Evolutionary conservation across 2,113 vertebrate species (phyloP).

Genomic region (Pedionomus torquatus): DNA sequence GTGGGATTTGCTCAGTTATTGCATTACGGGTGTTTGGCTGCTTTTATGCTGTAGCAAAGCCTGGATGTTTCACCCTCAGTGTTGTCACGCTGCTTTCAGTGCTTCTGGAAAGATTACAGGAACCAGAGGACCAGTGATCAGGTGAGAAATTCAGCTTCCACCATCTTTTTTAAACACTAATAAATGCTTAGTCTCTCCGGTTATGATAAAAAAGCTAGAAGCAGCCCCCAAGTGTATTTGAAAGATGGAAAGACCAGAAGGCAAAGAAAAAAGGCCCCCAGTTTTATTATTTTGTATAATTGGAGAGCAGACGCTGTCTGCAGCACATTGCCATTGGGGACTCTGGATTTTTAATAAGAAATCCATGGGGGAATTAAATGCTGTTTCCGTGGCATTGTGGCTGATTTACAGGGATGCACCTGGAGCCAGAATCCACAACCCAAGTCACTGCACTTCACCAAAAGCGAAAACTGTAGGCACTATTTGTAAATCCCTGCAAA

Average conservation of each 20-base stretch:
- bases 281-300: conserved; percentile 63
- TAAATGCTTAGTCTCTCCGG: neutral
- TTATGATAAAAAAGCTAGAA: conserved; percentile 9
- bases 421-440: neutral
- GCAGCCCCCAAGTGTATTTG: conserved; percentile 1
- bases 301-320: conserved; percentile 48
- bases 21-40: neutral
- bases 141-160: neutral
- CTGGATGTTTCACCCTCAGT: neutral
- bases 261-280: neutral
- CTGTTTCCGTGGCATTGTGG: neutral
- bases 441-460: neutral
- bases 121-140: conserved; percentile 18
- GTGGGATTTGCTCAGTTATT: neutral
- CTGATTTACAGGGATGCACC: conserved; percentile 36
- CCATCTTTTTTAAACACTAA: conserved; percentile 29
- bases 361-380: neutral
- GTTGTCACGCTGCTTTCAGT: rapidly evolving
- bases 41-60: neutral
- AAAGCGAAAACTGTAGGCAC: neutral
- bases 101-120: neutral
- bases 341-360: conserved; percentile 44
- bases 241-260: neutral
- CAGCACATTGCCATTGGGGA: neutral
- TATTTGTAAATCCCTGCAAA: conserved; percentile 14